Evolutionary conservation across 1,140 invertebrate genomes (phyloP).

Genomic region (Diabrotica undecimpunctata): DNA sequence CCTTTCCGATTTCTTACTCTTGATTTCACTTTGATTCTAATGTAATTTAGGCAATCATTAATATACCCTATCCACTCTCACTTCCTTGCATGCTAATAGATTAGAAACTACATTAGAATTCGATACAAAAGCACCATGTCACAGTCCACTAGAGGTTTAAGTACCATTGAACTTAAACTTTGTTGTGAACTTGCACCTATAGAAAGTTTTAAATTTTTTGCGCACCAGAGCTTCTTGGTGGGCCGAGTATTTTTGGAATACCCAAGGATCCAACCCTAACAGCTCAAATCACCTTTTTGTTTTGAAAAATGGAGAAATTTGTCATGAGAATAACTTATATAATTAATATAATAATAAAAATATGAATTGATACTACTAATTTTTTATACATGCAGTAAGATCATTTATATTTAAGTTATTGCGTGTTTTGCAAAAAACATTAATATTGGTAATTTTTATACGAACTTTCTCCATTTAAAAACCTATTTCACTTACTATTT

Average conservation of each 20-base stretch:
- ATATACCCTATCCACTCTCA: slow-evolving; percentile 16
- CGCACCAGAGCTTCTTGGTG: slow-evolving; percentile 30
- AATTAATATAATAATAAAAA: too few relatives aligned
- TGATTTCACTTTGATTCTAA: slow-evolving; percentile 7
- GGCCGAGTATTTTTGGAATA: slow-evolving; percentile 33
- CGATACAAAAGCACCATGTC: not conserved
- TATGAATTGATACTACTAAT: too few relatives aligned
- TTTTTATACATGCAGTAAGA: too few relatives aligned
- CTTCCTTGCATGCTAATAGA: slow-evolving; percentile 27
- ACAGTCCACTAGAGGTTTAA: slow-evolving; percentile 1
- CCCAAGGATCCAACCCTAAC: slow-evolving; percentile 29
- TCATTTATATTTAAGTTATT: too few relatives aligned
- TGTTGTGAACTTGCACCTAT: not conserved
- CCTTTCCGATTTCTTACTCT: not conserved
- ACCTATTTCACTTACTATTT: too few relatives aligned
- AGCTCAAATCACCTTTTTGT: slow-evolving; percentile 12
- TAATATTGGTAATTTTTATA: too few relatives aligned
- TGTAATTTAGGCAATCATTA: slow-evolving; percentile 9
- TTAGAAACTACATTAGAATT: slow-evolving; percentile 5
- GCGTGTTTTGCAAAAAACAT: too few relatives aligned
- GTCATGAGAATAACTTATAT: too few relatives aligned
- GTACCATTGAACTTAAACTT: not conserved
- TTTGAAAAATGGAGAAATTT: not conserved
- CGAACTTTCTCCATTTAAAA: too few relatives aligned
- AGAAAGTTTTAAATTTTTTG: slow-evolving; percentile 17